Evolutionary conservation across 2,113 vertebrate species (phyloP), one percentile per base, ranked within the genome.

Genomic region (Callaeas wilsoni): DNA sequence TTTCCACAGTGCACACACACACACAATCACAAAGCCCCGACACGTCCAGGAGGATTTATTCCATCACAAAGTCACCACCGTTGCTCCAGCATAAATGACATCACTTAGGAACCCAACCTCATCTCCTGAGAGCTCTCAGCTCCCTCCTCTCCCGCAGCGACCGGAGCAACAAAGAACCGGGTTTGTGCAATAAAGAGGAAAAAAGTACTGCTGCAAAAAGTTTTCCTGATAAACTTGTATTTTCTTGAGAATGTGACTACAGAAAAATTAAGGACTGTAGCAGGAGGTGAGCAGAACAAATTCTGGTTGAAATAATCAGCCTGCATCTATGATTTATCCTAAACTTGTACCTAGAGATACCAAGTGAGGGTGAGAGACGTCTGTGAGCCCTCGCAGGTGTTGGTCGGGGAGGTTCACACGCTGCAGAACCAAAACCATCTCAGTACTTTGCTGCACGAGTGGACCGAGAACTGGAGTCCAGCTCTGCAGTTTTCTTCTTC

Each of bases 81-180:
- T 12, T 41, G 92, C 85, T 92, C 79, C 83, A 70, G 92, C 59
- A 85, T 82, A 80, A 94, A 94, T 97, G 96, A 93, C 94, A 96
- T 94, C 93, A 94, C 89, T 88, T 65, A 26, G 68, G 82, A 96
- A 79, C 86, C 49, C 79, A 91, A 78, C 27, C 92, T 97, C 90
- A 92, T 71, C 81, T 79, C 59, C 85, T 15, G 79, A 78, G 89
- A 97, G 87, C n/a, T 76, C 63, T 47, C 79, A 49, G 79, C 70
- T 84, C 80, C 42, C 80, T 77, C 71, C 74, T 88, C 82, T 88
- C 64, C 49, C 17, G 29, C 50, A 80, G 95, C 59, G 8, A 39
- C 67, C n/a, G 12, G 82, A 13, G 73, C 88, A 94, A 94, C 90
- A 97, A 91, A 93, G 95, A 88, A 33, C 65, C 1, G 23, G 56